phyloP scores from a whole-genome alignment of 2,888 invertebrate species.

The Ochropleura leucogaster region DNA sequence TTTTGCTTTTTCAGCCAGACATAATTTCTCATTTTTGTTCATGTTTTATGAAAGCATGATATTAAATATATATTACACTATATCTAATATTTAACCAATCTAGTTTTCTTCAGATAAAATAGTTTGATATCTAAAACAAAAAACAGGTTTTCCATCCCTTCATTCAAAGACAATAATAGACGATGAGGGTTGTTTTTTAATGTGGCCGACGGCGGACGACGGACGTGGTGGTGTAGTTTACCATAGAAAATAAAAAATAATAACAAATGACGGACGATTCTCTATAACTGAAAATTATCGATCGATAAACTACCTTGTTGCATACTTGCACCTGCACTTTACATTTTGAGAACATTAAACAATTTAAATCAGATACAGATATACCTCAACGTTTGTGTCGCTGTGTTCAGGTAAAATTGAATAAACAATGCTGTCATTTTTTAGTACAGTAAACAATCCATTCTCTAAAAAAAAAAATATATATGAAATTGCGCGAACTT shows the following conservation, averaged over 20 bases:
- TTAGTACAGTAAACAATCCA: background rate
- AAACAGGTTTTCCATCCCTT: background rate
- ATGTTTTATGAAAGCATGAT: background rate
- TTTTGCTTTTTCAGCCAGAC: constrained; percentile 20
- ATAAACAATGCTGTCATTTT: background rate
- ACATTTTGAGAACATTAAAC: background rate
- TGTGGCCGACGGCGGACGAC: too few species aligned
- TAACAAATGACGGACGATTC: constrained; percentile 12
- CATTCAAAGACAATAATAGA: constrained; percentile 18
- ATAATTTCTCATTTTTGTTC: background rate
- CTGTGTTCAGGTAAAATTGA: constrained; percentile 21
- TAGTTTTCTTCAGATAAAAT: background rate
- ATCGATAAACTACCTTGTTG: constrained; percentile 15
- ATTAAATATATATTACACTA: background rate
- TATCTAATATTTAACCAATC: fast-evolving
- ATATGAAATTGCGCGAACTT: background rate
- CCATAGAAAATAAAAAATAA: constrained; percentile 38
- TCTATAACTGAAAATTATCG: constrained; percentile 27
- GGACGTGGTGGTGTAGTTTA: constrained; percentile 25
- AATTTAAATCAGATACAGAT: background rate
- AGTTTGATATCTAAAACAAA: background rate
- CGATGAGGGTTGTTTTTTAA: background rate
- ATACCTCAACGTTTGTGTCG: background rate
- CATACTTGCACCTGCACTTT: constrained; percentile 16
- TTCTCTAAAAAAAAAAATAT: background rate